A percentile compares a stretch with the other conserved stretches of the same genome.
Evolutionary conservation across 2,888 invertebrate genomes (phyloP).

Genomic region (Drosophila mercatorum): DNA sequence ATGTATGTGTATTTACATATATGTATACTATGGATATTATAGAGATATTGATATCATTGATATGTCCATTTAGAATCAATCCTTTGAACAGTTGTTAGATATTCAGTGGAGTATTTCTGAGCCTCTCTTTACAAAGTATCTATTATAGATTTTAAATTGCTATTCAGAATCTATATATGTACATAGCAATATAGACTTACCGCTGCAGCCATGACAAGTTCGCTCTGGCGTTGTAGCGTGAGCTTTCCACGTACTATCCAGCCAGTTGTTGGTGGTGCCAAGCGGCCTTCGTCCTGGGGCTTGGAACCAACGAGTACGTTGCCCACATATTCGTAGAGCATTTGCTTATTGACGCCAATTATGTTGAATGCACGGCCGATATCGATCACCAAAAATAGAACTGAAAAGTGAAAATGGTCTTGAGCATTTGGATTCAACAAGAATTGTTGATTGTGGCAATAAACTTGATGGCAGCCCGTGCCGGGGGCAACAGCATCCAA

Average conservation of each 20-base stretch:
- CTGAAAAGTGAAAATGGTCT: slow-evolving; percentile 57
- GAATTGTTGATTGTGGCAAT: slow-evolving; percentile 53
- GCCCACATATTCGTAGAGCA: slow-evolving; percentile 84
- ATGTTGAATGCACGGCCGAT: slow-evolving; percentile 82
- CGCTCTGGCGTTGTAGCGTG: slow-evolving; percentile 82
- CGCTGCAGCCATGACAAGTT: slow-evolving; percentile 82
- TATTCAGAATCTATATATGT: background rate
- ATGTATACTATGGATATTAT: too few species aligned
- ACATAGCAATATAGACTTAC: slow-evolving; percentile 71
- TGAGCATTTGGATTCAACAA: slow-evolving; percentile 38
- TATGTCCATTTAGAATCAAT: too few species aligned
- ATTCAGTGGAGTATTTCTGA: too few species aligned
- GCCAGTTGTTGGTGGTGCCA: slow-evolving; percentile 83
- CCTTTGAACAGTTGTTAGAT: too few species aligned
- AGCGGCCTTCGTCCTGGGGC: slow-evolving; percentile 83
- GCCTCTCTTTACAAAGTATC: too few species aligned
- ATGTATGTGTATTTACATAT: too few species aligned
- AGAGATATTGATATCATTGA: too few species aligned
- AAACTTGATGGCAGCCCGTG: slow-evolving; percentile 41
- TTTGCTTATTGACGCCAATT: slow-evolving; percentile 84
- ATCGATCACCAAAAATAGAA: slow-evolving; percentile 78
- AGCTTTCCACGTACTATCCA: slow-evolving; percentile 84
- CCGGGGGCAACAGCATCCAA: slow-evolving; percentile 65
- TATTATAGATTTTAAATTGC: too few species aligned
- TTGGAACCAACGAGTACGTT: slow-evolving; percentile 84